Evolutionary conservation across 1,140 invertebrate species (phyloP), one percentile per base, ranked within the genome.

Genomic region (Sarcophaga peregrina): DNA sequence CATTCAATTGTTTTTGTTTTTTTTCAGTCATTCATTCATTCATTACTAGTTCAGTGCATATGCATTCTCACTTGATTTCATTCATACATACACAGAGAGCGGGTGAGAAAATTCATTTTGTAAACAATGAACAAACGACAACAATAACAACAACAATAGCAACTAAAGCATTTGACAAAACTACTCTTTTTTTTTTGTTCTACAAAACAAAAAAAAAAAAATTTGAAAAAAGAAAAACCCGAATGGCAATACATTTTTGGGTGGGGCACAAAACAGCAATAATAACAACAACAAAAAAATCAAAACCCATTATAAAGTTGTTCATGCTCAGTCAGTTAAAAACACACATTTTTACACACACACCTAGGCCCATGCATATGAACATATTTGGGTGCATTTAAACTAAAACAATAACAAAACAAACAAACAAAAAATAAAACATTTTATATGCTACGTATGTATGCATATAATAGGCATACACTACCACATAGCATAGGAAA

Each of bases 91-190:
- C 13, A 58, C 52, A 58, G n/a, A 58, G 54, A 7, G 6, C n/a
- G 15, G n/a, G 54, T 58, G 54, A 58, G 54, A 58, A 58, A 58
- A 58, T 58, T 58, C 54, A 58, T 58, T 58, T 58, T 58, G 54
- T 58, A 58, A 58, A 37, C 25, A 37, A 37, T 37, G 25, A 37
- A 37, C 25, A 37, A 4, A 37, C 25, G 25, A 37, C 25, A 37
- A 37, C 25, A 58, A 58, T 13, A 58, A 58, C 54, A 58, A 58
- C 54, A 58, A 58, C 54, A n/a, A 58, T 2, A 6, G 13, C 52
- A 37, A 37, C 1, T 37, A 37, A 37, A 37, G 25, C 54, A 58
- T 58, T 58, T 58, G 54, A 58, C 54, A 58, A 58, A 58, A 58
- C 54, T 58, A 58, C 54, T 58, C 54, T 58, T 58, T 58, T n/a